These are phyloP conservation scores for Psittacula echo DNA, from an alignment of 2,797 vertebrate genomes.

Conservation along the genomic window DNA sequence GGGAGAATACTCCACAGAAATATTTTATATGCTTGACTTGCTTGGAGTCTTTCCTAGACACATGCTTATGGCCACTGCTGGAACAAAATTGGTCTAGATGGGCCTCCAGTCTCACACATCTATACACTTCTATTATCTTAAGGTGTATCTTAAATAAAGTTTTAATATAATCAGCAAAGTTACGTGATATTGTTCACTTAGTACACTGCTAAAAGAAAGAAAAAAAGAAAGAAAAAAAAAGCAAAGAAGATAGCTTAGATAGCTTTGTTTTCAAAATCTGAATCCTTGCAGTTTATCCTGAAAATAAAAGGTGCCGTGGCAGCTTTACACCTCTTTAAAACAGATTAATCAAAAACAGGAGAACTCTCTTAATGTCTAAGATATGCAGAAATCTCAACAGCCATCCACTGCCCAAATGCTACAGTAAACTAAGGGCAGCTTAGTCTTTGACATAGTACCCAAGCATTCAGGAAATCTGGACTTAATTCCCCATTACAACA, in stretches of 20 bases:
- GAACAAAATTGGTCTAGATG: neutral
- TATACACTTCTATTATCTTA: neutral
- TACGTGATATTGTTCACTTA: neutral
- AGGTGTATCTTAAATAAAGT: neutral
- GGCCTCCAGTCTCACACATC: neutral
- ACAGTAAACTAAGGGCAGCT: neutral
- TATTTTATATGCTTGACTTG: neutral
- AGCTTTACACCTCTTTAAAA: neutral
- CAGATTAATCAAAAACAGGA: neutral
- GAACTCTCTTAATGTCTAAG: neutral
- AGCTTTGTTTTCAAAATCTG: neutral
- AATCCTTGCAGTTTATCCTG: neutral
- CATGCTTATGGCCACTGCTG: neutral
- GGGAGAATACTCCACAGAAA: neutral
- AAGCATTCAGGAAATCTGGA: neutral
- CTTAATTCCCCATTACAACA: neutral
- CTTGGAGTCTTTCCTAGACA: neutral
- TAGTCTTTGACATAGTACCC: neutral
- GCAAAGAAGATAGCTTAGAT: neutral
- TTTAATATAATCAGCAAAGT: neutral
- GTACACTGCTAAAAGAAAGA: neutral
- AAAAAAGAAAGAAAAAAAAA: neutral
- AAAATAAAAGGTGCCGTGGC: neutral
- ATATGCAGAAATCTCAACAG: neutral
- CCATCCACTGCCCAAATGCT: neutral